These are phyloP conservation scores for Drosophila obscura DNA, from an alignment of 1,140 invertebrate genomes.

Conservation along the genomic window DNA sequence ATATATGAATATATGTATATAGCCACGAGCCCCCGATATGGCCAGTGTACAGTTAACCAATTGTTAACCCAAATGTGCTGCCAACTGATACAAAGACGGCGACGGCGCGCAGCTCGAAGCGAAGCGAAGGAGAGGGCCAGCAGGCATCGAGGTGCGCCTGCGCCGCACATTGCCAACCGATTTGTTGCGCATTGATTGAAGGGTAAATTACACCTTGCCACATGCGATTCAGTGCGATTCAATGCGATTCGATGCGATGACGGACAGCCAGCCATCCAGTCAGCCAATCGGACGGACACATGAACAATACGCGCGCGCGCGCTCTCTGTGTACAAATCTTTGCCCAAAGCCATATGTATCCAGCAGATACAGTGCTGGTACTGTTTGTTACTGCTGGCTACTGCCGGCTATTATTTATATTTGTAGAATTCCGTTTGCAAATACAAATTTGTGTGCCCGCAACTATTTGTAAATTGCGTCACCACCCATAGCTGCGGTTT, in stretches of 20 bases:
- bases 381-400: constrained; percentile 26
- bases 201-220: constrained; percentile 81
- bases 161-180: constrained; percentile 76
- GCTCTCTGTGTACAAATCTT: constrained; percentile 19
- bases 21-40: constrained; percentile 52
- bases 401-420: constrained; percentile 45
- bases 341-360: constrained; percentile 25
- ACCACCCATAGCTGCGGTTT: constrained; percentile 45
- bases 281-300: constrained; percentile 1
- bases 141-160: constrained; percentile 55
- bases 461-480: constrained; percentile 72
- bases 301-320: neutral
- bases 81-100: constrained; percentile 62
- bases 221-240: constrained; percentile 73
- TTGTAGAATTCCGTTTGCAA: constrained; percentile 57
- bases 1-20: constrained; percentile 9
- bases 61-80: constrained; percentile 82
- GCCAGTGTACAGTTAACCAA: constrained; percentile 74
- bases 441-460: constrained; percentile 49
- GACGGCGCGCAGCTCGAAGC: neutral
- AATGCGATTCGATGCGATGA: constrained; percentile 44
- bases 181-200: constrained; percentile 80
- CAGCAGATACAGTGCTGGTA: constrained; percentile 17
- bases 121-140: neutral
- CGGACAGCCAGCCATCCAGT: constrained; percentile 13